A percentile compares a stretch with the other conserved stretches of the same genome.
Evolutionary conservation across 2,888 invertebrate genomes (phyloP).

Genomic region (Hermaeophaga mercurialis): DNA sequence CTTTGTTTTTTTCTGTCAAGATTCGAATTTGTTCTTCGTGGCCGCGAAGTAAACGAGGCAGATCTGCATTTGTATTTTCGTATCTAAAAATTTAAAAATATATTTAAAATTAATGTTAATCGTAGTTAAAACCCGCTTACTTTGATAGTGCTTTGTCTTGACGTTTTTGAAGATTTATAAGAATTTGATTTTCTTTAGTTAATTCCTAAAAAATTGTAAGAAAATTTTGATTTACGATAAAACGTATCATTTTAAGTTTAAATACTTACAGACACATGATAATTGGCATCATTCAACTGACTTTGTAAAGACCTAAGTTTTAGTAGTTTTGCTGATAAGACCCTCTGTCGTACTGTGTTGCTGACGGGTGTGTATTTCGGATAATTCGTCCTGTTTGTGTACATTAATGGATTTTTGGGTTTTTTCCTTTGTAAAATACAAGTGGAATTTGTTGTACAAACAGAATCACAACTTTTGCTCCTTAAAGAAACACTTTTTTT

Average conservation of each 20-base stretch:
- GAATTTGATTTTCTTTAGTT: constrained; percentile 73
- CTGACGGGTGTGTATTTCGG: constrained; percentile 36
- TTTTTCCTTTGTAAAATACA: constrained; percentile 54
- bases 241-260: background rate
- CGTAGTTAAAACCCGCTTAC: no score
- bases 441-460: constrained; percentile 56
- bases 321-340: constrained; percentile 77
- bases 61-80: constrained; percentile 78
- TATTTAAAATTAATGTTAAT: no score
- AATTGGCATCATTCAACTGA: constrained; percentile 79
- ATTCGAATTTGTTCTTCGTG: constrained; percentile 79
- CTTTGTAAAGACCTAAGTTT: constrained; percentile 78
- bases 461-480: constrained; percentile 53
- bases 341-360: constrained; percentile 62
- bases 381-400: constrained; percentile 39
- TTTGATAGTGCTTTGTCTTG: constrained; percentile 79
- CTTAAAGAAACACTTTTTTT: no score
- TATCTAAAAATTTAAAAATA: no score
- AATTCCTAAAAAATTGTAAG: constrained; percentile 63
- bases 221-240: background rate
- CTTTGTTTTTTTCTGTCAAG: constrained; percentile 72
- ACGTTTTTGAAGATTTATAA: constrained; percentile 77
- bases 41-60: constrained; percentile 75
- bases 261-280: constrained; percentile 69
- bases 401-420: constrained; percentile 53